A percentile compares a stretch with the other conserved stretches of the same genome.
Conservation (phyloP, 2,888 invertebrate species). For the Tryphoninae sp. region DNA sequence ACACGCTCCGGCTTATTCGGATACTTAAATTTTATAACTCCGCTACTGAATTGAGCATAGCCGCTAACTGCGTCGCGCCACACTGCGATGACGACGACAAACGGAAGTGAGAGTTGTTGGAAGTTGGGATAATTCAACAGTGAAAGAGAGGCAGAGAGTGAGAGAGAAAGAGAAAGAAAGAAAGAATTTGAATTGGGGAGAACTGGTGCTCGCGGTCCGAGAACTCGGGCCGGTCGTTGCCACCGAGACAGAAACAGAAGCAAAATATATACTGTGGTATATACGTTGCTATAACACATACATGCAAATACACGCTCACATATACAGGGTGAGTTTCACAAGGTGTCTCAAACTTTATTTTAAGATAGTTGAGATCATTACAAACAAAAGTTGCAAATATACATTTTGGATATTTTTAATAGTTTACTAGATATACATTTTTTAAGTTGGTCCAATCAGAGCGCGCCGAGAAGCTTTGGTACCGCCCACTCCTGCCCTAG, state of each 20-base stretch:
- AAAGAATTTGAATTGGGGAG: conserved; percentile 54
- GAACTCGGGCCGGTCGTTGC: conserved; percentile 60
- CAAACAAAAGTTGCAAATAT: too few relatives aligned
- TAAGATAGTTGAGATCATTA: too few relatives aligned
- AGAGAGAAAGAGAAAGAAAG: conserved; percentile 14
- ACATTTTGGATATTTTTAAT: too few relatives aligned
- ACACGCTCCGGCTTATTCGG: neutral
- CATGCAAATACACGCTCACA: neutral
- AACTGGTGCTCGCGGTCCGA: conserved; percentile 43
- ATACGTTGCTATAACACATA: conserved; percentile 11
- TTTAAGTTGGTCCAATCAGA: too few relatives aligned
- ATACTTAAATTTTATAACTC: conserved; percentile 41
- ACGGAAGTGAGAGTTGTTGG: conserved; percentile 59
- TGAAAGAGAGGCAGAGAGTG: too few relatives aligned
- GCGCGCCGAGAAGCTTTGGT: too few relatives aligned
- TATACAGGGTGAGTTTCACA: neutral
- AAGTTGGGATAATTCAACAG: conserved; percentile 58
- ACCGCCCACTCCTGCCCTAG: too few relatives aligned
- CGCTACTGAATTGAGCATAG: conserved; percentile 18
- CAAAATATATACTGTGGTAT: conserved; percentile 35
- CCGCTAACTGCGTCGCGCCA: conserved; percentile 24
- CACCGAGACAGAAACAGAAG: conserved; percentile 55
- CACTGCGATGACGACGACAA: conserved; percentile 18
- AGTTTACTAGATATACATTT: too few relatives aligned
- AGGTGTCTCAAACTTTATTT: too few relatives aligned